phyloP scores from a whole-genome alignment of 2,888 invertebrate species.

The Hymenopus coronatus region DNA sequence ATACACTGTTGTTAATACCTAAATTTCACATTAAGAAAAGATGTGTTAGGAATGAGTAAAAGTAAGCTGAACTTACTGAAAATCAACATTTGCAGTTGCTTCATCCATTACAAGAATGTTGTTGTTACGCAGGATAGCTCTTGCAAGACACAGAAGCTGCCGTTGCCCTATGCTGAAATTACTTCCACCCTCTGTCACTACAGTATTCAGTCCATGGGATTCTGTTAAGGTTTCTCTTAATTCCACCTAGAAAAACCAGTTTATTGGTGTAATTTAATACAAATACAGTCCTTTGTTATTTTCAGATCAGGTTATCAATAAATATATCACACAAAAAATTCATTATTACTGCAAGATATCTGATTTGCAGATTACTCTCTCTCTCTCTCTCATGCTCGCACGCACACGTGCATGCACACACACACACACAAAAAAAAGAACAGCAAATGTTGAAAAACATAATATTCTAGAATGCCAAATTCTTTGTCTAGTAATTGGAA shows the following conservation, averaged over 20 bases:
- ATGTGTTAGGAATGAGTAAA: too few species aligned
- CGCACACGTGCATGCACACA: too few species aligned
- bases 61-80: conserved; percentile 42
- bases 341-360: neutral
- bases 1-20: too few species aligned
- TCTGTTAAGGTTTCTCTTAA: conserved; percentile 57
- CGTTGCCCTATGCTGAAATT: conserved; percentile 66
- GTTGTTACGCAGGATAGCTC: conserved; percentile 59
- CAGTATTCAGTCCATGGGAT: conserved; percentile 59
- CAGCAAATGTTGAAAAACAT: too few species aligned
- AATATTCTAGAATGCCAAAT: too few species aligned
- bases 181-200: conserved; percentile 65
- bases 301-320: too few species aligned
- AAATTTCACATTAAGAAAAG: too few species aligned
- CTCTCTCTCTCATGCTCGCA: too few species aligned
- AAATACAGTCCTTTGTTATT: too few species aligned
- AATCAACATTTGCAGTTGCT: conserved; percentile 65
- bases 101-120: conserved; percentile 62
- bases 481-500: too few species aligned
- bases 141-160: conserved; percentile 62
- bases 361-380: neutral
- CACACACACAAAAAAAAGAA: too few species aligned
- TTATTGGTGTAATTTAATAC: neutral
- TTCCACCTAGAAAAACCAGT: conserved; percentile 54
- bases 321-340: neutral